Base-by-base conservation (phyloP, 2,797 vertebrate genomes). In the Columba guinea region DNA sequence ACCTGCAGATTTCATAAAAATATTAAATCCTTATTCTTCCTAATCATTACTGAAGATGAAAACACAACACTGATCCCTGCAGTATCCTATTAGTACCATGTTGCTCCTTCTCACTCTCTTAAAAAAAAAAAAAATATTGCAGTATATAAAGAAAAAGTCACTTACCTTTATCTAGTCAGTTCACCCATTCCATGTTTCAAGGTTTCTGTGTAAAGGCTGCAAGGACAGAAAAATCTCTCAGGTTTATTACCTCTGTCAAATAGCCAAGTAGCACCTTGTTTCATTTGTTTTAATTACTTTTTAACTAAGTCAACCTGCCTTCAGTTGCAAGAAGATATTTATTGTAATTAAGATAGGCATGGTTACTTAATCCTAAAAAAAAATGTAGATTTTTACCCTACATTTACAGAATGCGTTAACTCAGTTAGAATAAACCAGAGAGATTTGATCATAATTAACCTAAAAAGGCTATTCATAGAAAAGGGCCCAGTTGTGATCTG, bases 281-380 rank as follows among this genome's bases (percentile, higher is more conserved):
- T 84, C 83, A 81, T 71, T 64, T 70, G 64, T 37, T 94, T 94
- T 93, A 93, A 93, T 87, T 96, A 86, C 77, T 93, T 89, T n/a
- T 87, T 94, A 94, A 76, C 69, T 91, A 64, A 94, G 48, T 18
- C 78, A 82, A 70, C 37, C 46, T 89, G 70, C 39, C 71, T 91
- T 76, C 53, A 78, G 12, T 37, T 83, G 58, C 37, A 78, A 83
- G 32, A 64, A 58, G 39, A 23, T 79, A 91, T 87, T 88, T 87
- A 28, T 74, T 87, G 58, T 79, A 70, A 91, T 94, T 94, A 93
- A 81, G 32, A 79, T 52, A 80, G 64, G 30, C 53, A 80, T 27
- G 13, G 49, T 94, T 95, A 89, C 46, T 95, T 95, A 82, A 82
- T 74, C 46, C 21, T 20, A 76, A 89, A 89, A 70, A 91, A 58